Evolutionary conservation across 2,797 vertebrate genomes (phyloP), one percentile per base, ranked within the genome.

Genomic region (Odontamblyopus lacepedii): DNA sequence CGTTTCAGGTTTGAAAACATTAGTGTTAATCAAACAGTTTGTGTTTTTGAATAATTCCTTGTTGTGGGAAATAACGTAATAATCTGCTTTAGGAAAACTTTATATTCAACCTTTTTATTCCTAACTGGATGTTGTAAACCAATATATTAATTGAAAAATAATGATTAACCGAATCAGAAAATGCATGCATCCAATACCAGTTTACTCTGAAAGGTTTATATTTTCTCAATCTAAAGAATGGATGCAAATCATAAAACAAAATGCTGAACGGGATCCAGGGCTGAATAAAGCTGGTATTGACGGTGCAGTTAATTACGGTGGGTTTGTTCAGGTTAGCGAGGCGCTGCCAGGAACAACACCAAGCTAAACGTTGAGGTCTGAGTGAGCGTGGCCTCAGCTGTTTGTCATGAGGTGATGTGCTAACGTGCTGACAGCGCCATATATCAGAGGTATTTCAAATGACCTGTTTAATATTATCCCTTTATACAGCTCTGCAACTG

Each of bases 341-440:
- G 60, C 29, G 60, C 57, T 74, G 82, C 86, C 91, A 89, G 83
- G 18, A 81, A 76, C 85, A 92, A 89, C 89, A 89, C 69, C 65
- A 82, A 81, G 76, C 73, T 82, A 12, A 66, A 77, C 72, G 72
- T 72, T 80, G 29, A 64, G 71, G 63, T 61, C 66, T 69, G 35
- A 72, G 72, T 61, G 74, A 73, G 41, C 65, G 53, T 56, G 65
- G 82, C 71, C 76, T 69, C 62, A 44, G 78, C 82, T 87, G 73
- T 77, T 67, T 74, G 75, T 82, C 76, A 77, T 30, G 76, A 84
- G 78, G 87, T 87, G 82, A 83, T 81, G 85, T 72, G 79, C 80
- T 80, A 77, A 85, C 76, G 85, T 79, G 84, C 79, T 83, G 88
- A 89, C 82, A 84, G 78, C 71, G 16, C 56, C 48, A 80, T 78